phyloP scores from a whole-genome alignment of 2,113 vertebrate genomes.

The Salminus brasiliensis region DNA sequence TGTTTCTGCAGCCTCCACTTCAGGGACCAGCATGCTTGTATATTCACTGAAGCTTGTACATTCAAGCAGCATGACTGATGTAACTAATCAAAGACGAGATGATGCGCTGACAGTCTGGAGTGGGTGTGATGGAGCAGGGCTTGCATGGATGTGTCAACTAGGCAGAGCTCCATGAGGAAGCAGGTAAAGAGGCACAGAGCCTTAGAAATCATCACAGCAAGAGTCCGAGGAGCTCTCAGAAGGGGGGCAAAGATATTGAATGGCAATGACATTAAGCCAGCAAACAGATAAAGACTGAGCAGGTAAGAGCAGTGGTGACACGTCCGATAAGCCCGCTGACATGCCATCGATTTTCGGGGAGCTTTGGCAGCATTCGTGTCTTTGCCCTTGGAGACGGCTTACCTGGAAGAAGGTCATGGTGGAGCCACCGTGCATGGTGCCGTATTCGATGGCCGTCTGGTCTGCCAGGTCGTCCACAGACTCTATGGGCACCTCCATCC shows the following conservation, averaged over 20 bases:
- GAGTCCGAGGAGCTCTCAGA: slow-evolving; percentile 34
- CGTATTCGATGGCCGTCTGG: slow-evolving; percentile 96
- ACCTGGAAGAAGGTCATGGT: slow-evolving; percentile 99
- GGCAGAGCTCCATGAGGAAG: background rate
- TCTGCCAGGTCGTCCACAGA: slow-evolving; percentile 97
- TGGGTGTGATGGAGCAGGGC: slow-evolving; percentile 26
- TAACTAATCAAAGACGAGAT: slow-evolving; percentile 38
- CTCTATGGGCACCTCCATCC: slow-evolving; percentile 97
- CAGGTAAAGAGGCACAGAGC: background rate
- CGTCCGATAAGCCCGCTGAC: slow-evolving; percentile 58
- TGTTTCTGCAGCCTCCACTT: background rate
- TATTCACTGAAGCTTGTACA: slow-evolving; percentile 15
- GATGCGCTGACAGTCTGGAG: slow-evolving; percentile 30
- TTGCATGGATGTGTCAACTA: slow-evolving; percentile 10
- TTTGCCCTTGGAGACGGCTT: slow-evolving; percentile 58
- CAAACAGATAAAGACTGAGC: slow-evolving; percentile 62
- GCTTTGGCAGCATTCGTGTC: background rate
- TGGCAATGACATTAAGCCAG: slow-evolving; percentile 57
- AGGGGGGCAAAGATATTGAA: slow-evolving; percentile 57
- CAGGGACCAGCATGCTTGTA: background rate
- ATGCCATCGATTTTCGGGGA: slow-evolving; percentile 55
- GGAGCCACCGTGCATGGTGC: slow-evolving; percentile 97
- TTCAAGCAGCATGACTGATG: slow-evolving; percentile 17
- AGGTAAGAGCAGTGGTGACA: slow-evolving; percentile 55
- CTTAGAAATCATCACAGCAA: background rate